These are phyloP conservation scores for Diplosoma virens DNA, from an alignment of 23 tunicate species.

Conservation along the genomic window DNA sequence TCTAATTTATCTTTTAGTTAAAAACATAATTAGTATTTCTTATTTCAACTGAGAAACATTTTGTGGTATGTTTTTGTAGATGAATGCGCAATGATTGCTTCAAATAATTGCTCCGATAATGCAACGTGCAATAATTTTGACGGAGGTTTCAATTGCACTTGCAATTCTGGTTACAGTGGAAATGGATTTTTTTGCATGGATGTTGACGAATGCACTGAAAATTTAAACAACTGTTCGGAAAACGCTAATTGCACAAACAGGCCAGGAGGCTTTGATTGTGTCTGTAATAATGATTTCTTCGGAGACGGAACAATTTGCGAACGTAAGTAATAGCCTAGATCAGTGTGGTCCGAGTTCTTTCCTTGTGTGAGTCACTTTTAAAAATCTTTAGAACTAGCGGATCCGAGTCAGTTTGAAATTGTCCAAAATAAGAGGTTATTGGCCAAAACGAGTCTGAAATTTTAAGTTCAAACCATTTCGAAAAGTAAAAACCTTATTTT, in stretches of 20 bases:
- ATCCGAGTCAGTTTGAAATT: no score
- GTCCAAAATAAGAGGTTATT: no score
- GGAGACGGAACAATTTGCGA: slow-evolving; percentile 31
- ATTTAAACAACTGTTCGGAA: background rate
- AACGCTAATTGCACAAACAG: slow-evolving; percentile 35
- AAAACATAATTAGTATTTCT: no score
- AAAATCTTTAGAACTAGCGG: no score
- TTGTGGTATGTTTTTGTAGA: slow-evolving; percentile 33
- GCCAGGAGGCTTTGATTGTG: background rate
- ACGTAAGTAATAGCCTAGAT: background rate
- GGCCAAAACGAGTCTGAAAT: no score
- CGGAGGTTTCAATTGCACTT: slow-evolving; percentile 24
- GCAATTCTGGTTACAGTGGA: slow-evolving; percentile 15
- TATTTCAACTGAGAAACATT: no score
- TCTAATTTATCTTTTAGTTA: no score
- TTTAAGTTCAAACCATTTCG: no score
- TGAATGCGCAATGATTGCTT: slow-evolving; percentile 50
- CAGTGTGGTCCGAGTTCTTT: background rate
- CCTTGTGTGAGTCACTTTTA: background rate
- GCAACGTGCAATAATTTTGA: slow-evolving; percentile 17
- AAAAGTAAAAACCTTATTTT: no score
- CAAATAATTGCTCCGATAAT: slow-evolving; percentile 2
- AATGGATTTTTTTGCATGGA: slow-evolving; percentile 24
- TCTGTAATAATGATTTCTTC: background rate
- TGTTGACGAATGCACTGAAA: slow-evolving; percentile 1